Base-by-base conservation (phyloP, 2,888 invertebrate species). In the Cyrtodaria siliqua region DNA sequence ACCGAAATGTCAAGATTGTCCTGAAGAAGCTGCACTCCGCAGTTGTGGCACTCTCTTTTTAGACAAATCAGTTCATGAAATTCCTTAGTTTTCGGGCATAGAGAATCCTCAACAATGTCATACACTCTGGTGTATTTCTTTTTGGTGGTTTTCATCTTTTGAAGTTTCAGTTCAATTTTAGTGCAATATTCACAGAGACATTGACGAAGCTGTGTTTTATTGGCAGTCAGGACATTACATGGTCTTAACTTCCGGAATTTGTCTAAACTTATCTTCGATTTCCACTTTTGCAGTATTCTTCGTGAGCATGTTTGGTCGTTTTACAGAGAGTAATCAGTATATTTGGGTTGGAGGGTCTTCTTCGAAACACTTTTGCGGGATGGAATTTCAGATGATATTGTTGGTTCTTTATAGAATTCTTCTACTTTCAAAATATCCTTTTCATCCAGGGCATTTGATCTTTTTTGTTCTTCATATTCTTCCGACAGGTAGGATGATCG, bases 161-260 rank as follows among this genome's bases (percentile, higher is more conserved):
- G 38, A 14, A 64, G 27, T 53, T 64, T 50, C 33, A 52, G 23
- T 18, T 63, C 63, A 23, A 64, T 33, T 16, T 64, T 64, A 2
- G 63, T 64, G 55, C 55, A 64, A 42, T 64, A 64, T 24, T 64
- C 55, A 27, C 63, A 64, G 6, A 64, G 44, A n/a, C 63, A 64
- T 24, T 64, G 63, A 40, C 63, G 20, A 2, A 64, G 20, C n/a
- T 64, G 63, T 12, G 63, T 64, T 42, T 64, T 64, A 44, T 64
- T 38, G 12, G 63, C 63, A 20, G 63, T 64, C 3, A 64, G 55
- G 26, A 64, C 63, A 64, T 20, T 52, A 42, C 53, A 42, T 55
- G 55, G 63, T 44, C 55, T 1, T 14, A 64, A 42, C 24, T 64
- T 64, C n/a, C 55, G 55, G 18, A 64, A 64, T 42, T 40, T 64